Conservation (phyloP, 1,140 invertebrate species). For the Chlorops oryzae region DNA sequence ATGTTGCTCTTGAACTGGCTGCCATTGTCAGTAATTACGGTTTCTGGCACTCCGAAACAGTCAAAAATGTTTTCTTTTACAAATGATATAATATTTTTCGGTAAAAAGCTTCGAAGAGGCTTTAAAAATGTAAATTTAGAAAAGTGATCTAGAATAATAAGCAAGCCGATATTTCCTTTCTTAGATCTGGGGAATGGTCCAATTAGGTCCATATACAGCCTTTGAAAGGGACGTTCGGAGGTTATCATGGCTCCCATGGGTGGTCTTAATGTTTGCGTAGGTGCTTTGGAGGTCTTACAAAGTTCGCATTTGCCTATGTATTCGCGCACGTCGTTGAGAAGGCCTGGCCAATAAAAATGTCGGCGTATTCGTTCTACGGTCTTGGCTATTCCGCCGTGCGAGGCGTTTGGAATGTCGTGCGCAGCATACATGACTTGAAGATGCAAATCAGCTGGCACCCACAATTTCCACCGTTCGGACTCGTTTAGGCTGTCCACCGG, state of each 20-base stretch:
- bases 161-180: neutral
- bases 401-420: neutral
- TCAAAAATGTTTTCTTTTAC: slow-evolving; percentile 3
- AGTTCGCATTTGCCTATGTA: slow-evolving; percentile 7
- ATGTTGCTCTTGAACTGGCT: too few relatives aligned
- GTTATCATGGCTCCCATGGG: neutral
- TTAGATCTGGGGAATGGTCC: slow-evolving; percentile 5
- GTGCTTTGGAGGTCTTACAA: slow-evolving; percentile 7
- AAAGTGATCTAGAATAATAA: slow-evolving; percentile 5
- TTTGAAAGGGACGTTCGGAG: neutral
- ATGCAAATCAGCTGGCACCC: slow-evolving; percentile 1
- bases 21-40: neutral
- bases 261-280: neutral
- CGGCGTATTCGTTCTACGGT: slow-evolving; percentile 3
- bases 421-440: neutral
- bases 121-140: too few relatives aligned
- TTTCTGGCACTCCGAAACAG: slow-evolving; percentile 6
- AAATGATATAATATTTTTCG: slow-evolving; percentile 7
- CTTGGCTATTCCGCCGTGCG: slow-evolving; percentile 11
- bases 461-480: slow-evolving; percentile 6
- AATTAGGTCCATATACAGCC: slow-evolving; percentile 2
- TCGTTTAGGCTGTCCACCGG: neutral
- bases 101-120: too few relatives aligned
- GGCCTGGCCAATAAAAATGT: slow-evolving; percentile 8
- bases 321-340: neutral